Base-by-base conservation (phyloP, 2,888 invertebrate species). In the Cylloceria caligata region DNA sequence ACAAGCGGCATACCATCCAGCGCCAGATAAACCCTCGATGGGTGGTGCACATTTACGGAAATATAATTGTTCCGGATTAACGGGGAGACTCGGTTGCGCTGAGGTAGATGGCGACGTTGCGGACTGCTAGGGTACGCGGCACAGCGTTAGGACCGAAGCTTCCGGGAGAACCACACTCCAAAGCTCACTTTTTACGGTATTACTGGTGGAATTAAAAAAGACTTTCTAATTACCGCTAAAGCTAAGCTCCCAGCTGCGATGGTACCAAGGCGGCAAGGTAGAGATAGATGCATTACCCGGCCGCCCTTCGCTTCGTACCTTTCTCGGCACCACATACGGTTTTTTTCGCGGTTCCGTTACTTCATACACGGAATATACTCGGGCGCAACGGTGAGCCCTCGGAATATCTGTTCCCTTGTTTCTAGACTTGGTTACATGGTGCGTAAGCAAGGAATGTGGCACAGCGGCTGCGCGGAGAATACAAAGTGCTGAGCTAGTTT, bases 1-100 rank as follows among this genome's bases (percentile, higher is more conserved):
- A 52, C 49, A 69, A 81, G 72, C 68, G 36, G 27, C 49, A 64
- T 52, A 74, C 79, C 79, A 76, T 75, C 71, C 47, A 60, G 36
- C 75, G 65, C 16, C 21, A 73, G 83, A 83, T 83, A 83, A 83
- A 76, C 62, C 80, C 83, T 82, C 76, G 72, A 72, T 75, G 80
- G 83, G 75, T 80, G 79, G 72, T 73, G 79, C 79, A 62, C 80
- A 62, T 80, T 83, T 80, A 76, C 83, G 80, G 80, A 83, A 83
- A 83, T 83, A 83, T 83, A 83, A 83, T 83, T 80, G 80, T 80
- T 47, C 83, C 72, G 80, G 83, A 83, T 83, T 83, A 83, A 83
- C 78, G 78, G 42, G 34, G 27, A 45, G 57, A 62, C 24, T 30
- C 34, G 16, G 39, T 45, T 24, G 45, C 55, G 21, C 13, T 34